phyloP scores from a whole-genome alignment of 2,888 invertebrate genomes.

The Mystacides longicornis region DNA sequence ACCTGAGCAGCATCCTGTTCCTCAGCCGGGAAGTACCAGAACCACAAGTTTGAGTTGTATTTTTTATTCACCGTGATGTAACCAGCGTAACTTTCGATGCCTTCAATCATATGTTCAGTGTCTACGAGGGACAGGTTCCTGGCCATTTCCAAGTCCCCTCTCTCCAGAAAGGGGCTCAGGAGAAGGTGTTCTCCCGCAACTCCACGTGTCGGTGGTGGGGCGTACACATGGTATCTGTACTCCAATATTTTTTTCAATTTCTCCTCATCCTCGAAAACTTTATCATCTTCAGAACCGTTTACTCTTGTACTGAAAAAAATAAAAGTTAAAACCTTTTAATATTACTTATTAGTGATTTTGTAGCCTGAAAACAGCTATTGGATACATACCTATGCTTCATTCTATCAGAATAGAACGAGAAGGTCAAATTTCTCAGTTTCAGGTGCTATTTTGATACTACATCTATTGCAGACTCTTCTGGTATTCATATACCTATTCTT shows the following conservation, averaged over 20 bases:
- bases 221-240: conserved; percentile 8
- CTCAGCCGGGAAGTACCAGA: conserved; percentile 77
- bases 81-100: conserved; percentile 43
- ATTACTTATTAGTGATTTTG: no score
- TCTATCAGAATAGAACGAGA: no score
- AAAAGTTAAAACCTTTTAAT: no score
- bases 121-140: conserved; percentile 41
- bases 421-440: no score
- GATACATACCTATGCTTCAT: no score
- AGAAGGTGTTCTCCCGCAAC: conserved; percentile 47
- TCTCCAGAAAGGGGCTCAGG: conserved; percentile 48
- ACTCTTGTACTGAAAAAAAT: conserved; percentile 5
- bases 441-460: no score
- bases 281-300: neutral
- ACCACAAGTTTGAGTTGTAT: conserved; percentile 72
- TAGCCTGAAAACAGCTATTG: no score
- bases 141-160: conserved; percentile 47
- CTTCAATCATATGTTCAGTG: conserved; percentile 38
- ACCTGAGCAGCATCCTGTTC: conserved; percentile 43
- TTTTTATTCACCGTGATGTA: conserved; percentile 63
- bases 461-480: no score
- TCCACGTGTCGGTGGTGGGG: conserved; percentile 5
- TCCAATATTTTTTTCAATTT: conserved; percentile 7
- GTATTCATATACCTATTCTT: no score
- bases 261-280: neutral